phyloP scores from a whole-genome alignment of 2,797 vertebrate species.

The Myotis vivesi region DNA sequence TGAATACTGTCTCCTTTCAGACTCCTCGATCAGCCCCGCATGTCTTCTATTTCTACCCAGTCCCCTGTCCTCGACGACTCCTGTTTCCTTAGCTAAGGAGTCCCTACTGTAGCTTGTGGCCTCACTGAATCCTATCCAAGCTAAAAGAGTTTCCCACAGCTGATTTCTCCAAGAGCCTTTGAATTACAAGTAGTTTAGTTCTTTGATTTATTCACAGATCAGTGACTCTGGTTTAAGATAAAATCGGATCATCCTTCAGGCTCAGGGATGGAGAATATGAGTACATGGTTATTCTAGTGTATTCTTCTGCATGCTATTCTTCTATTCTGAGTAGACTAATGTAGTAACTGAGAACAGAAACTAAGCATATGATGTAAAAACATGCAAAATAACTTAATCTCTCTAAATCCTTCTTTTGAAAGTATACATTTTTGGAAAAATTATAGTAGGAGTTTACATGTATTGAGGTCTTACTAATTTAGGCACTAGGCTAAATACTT shows the following conservation, averaged over 20 bases:
- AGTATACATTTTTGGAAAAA: conserved; percentile 8
- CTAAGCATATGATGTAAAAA: conserved; percentile 25
- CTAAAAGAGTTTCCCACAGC: not conserved
- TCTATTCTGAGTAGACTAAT: conserved; percentile 37
- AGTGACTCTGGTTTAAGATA: conserved; percentile 57
- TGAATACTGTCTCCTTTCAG: not conserved
- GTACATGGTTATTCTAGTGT: conserved; percentile 29
- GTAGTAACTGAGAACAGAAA: conserved; percentile 49
- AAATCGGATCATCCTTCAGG: conserved; percentile 45
- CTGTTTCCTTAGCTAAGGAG: not conserved
- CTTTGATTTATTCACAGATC: not conserved
- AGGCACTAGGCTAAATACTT: not conserved
- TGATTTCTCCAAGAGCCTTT: conserved; percentile 18
- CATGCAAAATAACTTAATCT: conserved; percentile 16
- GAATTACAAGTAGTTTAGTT: conserved; percentile 29
- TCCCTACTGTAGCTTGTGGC: not conserved
- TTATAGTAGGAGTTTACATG: not conserved
- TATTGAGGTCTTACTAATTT: conserved; percentile 14
- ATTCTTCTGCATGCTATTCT: conserved; percentile 21
- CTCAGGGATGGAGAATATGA: not conserved
- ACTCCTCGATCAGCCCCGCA: not conserved
- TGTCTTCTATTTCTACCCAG: not conserved
- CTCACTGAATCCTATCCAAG: not conserved
- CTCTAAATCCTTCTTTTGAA: conserved; percentile 50
- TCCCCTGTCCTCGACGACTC: not conserved